These are phyloP conservation scores for Platynereis dumerilii DNA, from an alignment of 2,888 invertebrate species.

Conservation along the genomic window DNA sequence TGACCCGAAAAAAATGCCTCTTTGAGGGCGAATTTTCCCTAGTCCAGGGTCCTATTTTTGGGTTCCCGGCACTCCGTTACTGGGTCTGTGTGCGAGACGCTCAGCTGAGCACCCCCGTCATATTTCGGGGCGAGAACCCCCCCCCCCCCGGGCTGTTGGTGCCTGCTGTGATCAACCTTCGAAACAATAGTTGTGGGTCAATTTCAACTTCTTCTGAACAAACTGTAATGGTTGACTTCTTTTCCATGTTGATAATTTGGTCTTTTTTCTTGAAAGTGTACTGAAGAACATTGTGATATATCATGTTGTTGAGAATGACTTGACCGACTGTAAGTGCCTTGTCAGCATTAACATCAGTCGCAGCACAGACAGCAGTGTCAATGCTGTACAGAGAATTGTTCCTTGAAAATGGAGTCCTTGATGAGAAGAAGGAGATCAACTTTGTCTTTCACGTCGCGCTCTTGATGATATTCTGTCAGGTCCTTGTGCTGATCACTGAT, in stretches of 20 bases:
- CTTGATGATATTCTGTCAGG: conserved; percentile 18
- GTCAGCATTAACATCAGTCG: conserved; percentile 31
- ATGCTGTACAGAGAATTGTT: conserved; percentile 37
- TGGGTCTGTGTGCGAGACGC: no score
- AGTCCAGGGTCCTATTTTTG: no score
- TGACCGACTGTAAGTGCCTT: conserved; percentile 29
- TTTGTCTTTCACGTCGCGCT: conserved; percentile 35
- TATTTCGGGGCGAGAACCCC: no score
- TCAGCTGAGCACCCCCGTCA: no score
- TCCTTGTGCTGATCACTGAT: conserved; percentile 29
- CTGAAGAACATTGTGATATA: conserved; percentile 26
- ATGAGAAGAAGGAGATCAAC: conserved; percentile 25
- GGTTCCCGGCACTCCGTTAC: no score
- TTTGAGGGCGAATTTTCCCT: no score
- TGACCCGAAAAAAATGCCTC: no score
- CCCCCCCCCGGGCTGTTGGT: no score
- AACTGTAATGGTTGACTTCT: no score
- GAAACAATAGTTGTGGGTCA: no score
- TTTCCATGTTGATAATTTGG: conserved; percentile 31
- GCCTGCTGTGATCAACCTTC: no score
- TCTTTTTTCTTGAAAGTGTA: conserved; percentile 31
- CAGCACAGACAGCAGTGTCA: conserved; percentile 38
- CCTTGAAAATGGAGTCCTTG: conserved; percentile 35
- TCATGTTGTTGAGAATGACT: conserved; percentile 32
- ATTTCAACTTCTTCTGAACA: no score